phyloP scores from a whole-genome alignment of 92 coral and sea anemone genomes.

The Desmophyllum pertusum region DNA sequence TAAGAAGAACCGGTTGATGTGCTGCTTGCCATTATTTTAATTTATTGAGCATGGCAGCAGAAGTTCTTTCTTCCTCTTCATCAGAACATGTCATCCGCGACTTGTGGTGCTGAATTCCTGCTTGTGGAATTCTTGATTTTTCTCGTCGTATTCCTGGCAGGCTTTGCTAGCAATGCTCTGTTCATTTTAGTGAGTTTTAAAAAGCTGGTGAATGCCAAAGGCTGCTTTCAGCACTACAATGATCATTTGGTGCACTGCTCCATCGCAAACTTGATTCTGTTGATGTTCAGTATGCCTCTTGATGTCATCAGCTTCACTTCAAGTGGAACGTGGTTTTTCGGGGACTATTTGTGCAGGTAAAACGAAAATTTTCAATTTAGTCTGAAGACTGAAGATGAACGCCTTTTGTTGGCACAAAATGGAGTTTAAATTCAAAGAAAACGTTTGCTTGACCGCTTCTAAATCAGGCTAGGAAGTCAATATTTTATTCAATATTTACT shows the following conservation, averaged over 20 bases:
- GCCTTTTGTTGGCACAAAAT: too few species aligned
- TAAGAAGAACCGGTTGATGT: neutral
- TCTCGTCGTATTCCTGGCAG: neutral
- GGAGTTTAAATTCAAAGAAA: too few species aligned
- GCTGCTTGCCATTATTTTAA: neutral
- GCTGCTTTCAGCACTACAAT: neutral
- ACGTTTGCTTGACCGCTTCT: too few species aligned
- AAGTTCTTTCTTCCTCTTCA: neutral
- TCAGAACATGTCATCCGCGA: neutral
- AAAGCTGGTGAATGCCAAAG: neutral
- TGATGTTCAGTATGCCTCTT: constrained; percentile 16
- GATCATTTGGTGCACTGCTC: constrained; percentile 4
- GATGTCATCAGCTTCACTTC: constrained; percentile 17
- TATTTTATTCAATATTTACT: too few species aligned
- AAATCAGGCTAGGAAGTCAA: neutral
- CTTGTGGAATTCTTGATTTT: constrained; percentile 11
- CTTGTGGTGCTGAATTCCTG: neutral
- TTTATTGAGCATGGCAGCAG: neutral
- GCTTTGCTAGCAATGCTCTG: constrained; percentile 7
- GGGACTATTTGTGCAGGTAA: constrained; percentile 26
- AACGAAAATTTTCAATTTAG: neutral
- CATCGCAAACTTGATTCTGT: neutral
- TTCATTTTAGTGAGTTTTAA: constrained; percentile 9
- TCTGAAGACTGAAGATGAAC: neutral
- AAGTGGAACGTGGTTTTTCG: constrained; percentile 8